Evolutionary conservation across 2,797 vertebrate species (phyloP).

Genomic region (Neosilurus mollespiculum): DNA sequence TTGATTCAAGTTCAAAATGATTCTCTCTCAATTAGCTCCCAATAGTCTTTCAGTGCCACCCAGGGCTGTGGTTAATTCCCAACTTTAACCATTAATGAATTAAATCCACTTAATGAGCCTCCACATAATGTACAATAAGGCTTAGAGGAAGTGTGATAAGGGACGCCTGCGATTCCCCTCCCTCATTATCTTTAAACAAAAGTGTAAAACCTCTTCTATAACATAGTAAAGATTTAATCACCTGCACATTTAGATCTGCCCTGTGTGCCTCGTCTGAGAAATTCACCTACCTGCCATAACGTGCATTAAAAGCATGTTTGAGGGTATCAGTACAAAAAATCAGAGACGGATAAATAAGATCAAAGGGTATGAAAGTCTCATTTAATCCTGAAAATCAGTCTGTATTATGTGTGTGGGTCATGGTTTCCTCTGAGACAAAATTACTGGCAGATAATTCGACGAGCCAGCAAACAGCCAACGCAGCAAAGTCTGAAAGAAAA

Average conservation of each 20-base stretch:
- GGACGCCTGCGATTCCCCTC: background rate
- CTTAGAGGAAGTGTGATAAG: background rate
- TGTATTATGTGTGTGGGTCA: conserved; percentile 47
- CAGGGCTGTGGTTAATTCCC: conserved; percentile 18
- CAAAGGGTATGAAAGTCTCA: conserved; percentile 53
- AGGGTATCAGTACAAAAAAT: conserved; percentile 65
- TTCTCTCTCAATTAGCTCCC: conserved; percentile 12
- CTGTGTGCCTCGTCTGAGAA: conserved; percentile 44
- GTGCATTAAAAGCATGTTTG: conserved; percentile 57
- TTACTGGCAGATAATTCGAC: conserved; percentile 23
- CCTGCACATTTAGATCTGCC: conserved; percentile 32
- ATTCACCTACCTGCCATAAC: conserved; percentile 50
- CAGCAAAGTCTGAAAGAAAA: conserved; percentile 20
- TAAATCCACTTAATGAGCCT: conserved; percentile 27
- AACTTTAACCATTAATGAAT: conserved; percentile 37
- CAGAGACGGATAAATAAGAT: conserved; percentile 63
- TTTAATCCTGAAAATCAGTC: conserved; percentile 65
- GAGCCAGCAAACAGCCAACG: background rate
- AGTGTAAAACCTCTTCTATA: conserved; percentile 20
- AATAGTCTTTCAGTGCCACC: conserved; percentile 17
- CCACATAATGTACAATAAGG: conserved; percentile 8
- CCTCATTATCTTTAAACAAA: conserved; percentile 3
- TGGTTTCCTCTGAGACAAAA: conserved; percentile 45
- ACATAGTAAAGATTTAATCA: conserved; percentile 13
- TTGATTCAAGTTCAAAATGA: conserved; percentile 19